Evolutionary conservation across 2,797 vertebrate genomes (phyloP).

Genomic region (Tapera naevia): DNA sequence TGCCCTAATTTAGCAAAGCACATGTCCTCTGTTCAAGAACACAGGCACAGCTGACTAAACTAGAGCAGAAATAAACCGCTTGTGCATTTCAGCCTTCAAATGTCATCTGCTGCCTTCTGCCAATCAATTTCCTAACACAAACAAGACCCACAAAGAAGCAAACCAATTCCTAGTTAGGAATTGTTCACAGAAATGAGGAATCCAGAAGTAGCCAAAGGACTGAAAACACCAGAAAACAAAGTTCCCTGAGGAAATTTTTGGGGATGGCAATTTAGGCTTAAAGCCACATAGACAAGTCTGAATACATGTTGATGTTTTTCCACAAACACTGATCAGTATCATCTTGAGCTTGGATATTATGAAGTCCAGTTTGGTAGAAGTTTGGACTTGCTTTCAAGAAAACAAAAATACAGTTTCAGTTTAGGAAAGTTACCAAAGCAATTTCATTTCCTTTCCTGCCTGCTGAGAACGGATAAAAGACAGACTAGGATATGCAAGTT

Average conservation of each 20-base stretch:
- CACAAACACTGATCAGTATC: background rate
- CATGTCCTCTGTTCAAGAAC: background rate
- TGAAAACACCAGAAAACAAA: background rate
- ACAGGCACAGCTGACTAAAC: background rate
- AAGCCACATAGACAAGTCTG: accelerated
- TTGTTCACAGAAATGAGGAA: background rate
- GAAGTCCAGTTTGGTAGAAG: background rate
- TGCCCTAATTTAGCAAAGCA: background rate
- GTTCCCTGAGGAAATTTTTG: background rate
- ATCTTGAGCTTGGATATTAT: background rate
- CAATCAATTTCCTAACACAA: slow-evolving; percentile 36
- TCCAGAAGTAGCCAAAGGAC: background rate
- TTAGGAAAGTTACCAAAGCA: background rate
- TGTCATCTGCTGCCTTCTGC: slow-evolving; percentile 14
- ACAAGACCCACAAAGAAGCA: background rate
- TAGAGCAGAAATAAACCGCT: slow-evolving; percentile 34
- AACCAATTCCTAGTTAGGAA: slow-evolving; percentile 60
- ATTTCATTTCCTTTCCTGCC: background rate
- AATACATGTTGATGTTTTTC: background rate
- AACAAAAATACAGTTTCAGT: background rate
- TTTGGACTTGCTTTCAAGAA: background rate
- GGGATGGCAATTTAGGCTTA: background rate
- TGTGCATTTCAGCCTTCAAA: slow-evolving; percentile 5
- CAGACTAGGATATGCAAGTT: background rate
- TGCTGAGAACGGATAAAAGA: background rate